Conservation (phyloP, 1,140 invertebrate genomes). For the Bombus superbus region DNA sequence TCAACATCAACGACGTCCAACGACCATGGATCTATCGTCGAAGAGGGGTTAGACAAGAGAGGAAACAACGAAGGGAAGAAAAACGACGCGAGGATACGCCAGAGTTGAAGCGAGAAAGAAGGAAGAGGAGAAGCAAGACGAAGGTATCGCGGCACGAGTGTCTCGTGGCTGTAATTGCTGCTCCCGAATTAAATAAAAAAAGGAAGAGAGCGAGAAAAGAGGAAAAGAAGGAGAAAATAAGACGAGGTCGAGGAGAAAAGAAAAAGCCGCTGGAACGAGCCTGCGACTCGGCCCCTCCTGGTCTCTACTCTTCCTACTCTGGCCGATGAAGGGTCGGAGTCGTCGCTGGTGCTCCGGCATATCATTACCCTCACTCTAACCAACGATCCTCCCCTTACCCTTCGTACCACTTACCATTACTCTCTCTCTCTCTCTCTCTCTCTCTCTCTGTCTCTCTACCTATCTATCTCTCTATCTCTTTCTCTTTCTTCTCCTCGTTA, state of each 20-base stretch:
- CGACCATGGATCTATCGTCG: not conserved
- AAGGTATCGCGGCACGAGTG: conserved; percentile 50
- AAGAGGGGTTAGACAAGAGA: not conserved
- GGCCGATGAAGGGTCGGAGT: conserved; percentile 61
- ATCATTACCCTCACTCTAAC: conserved; percentile 70
- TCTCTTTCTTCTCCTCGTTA: conserved; percentile 40
- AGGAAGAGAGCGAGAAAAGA: not conserved
- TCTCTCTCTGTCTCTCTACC: not conserved
- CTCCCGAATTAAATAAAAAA: conserved; percentile 62
- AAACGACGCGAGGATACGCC: not conserved
- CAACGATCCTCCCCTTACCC: conserved; percentile 31
- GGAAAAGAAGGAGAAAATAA: conserved; percentile 28
- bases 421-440: conserved; percentile 33
- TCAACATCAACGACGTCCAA: not conserved
- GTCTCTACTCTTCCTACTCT: conserved; percentile 29
- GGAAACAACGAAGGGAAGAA: conserved; percentile 4
- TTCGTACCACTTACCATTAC: conserved; percentile 15
- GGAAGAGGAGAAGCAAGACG: not conserved
- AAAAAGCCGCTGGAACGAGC: conserved; percentile 49
- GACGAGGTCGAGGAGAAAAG: conserved; percentile 23
- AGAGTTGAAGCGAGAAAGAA: not conserved
- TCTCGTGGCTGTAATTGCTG: conserved; percentile 67
- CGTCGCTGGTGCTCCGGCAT: conserved; percentile 66
- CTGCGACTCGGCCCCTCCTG: conserved; percentile 35
- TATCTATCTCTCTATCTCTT: not conserved